Percentiles rank a stretch among this genome's conserved stretches.
Evolutionary conservation across 2,888 invertebrate genomes (phyloP).

Genomic region (Tenthredo mesomela): DNA sequence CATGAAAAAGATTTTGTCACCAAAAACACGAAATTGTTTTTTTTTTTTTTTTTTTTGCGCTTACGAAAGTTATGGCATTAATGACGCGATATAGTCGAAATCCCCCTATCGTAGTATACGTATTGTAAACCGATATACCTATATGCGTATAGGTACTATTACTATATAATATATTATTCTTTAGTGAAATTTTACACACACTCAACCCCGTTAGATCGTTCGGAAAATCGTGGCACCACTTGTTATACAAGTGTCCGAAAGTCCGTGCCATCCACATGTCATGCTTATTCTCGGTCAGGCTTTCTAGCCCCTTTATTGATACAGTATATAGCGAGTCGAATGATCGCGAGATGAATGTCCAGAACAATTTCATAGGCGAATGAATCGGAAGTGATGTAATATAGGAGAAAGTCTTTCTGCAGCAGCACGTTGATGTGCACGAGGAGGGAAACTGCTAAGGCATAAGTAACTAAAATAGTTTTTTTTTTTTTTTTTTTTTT

Average conservation of each 20-base stretch:
- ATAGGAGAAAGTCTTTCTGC: background rate
- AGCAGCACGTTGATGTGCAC: background rate
- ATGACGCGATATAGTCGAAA: no score
- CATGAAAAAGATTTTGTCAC: no score
- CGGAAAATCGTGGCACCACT: constrained; percentile 18
- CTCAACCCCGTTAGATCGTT: background rate
- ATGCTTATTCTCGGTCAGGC: background rate
- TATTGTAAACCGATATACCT: no score
- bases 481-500: no score
- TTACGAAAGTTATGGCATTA: no score
- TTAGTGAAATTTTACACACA: background rate
- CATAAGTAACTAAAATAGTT: no score
- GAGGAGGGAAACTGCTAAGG: no score
- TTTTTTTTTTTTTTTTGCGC: no score
- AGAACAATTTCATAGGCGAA: constrained; percentile 35
- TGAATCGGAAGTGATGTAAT: constrained; percentile 33
- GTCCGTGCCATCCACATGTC: background rate
- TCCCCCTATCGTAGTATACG: no score
- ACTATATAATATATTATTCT: no score
- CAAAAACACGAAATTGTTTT: no score
- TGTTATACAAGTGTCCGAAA: background rate
- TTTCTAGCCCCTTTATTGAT: background rate
- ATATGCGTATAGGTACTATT: no score
- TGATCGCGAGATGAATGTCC: constrained; percentile 12
- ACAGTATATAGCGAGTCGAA: background rate